phyloP scores from a whole-genome alignment of 1,140 invertebrate genomes.

The Ostrea edulis region DNA sequence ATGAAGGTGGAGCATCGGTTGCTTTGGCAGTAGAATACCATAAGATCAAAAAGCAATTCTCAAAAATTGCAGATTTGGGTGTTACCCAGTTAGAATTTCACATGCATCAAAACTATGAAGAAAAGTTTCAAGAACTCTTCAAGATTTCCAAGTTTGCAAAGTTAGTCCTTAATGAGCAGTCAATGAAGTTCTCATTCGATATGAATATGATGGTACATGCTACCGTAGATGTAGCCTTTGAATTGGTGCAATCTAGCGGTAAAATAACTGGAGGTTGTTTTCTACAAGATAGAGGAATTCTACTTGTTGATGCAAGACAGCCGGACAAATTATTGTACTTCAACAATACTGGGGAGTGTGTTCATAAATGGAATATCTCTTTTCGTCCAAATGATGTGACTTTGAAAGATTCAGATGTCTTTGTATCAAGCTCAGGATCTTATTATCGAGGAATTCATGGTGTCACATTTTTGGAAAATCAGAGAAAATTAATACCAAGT shows the following conservation, averaged over 20 bases:
- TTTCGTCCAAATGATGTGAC: not conserved
- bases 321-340: not conserved
- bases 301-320: not conserved
- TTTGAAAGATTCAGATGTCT: not conserved
- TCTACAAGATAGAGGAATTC: not conserved
- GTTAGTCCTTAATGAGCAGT: not conserved
- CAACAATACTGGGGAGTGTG: not conserved
- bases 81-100: not conserved
- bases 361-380: not conserved
- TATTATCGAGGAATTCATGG: not conserved
- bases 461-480: not conserved
- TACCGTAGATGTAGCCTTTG: not conserved
- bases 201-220: not conserved
- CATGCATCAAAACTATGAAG: not conserved
- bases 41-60: not conserved
- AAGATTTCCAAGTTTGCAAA: not conserved
- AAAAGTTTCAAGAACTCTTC: not conserved
- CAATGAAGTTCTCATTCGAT: not conserved
- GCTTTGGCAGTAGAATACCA: not conserved
- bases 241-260: not conserved
- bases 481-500: not conserved
- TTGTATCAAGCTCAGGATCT: not conserved
- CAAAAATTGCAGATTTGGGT: not conserved
- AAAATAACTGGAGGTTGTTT: not conserved
- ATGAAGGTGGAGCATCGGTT: not conserved